Percentiles rank a stretch among this genome's conserved stretches.
phyloP scores from a whole-genome alignment of 2,113 vertebrate genomes.

The Erinaceus europaeus region DNA sequence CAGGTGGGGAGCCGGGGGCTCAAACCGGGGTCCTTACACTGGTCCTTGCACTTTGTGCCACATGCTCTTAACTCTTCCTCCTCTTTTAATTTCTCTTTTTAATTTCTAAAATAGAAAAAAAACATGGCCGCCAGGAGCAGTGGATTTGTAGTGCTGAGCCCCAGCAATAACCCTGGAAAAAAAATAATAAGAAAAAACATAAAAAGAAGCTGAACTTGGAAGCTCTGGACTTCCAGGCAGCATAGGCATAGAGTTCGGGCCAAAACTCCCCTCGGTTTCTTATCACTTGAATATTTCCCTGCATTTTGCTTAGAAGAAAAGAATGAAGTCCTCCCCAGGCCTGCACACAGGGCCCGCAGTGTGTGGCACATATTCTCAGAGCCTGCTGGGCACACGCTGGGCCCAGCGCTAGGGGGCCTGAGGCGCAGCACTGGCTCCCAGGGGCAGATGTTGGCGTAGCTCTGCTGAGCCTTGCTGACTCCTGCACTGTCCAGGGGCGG shows the following conservation, averaged over 20 bases:
- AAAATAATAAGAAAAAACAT: neutral
- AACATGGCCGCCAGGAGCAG: too few species aligned
- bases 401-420: neutral
- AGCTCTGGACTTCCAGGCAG: neutral
- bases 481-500: neutral
- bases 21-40: too few species aligned
- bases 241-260: neutral
- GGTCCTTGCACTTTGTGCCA: too few species aligned
- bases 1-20: too few species aligned
- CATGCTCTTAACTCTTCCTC: too few species aligned
- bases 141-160: too few species aligned
- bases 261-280: neutral
- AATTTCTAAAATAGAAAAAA: too few species aligned
- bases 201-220: neutral
- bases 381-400: neutral
- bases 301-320: neutral
- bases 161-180: too few species aligned
- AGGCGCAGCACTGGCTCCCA: neutral
- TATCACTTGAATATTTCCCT: conserved; percentile 28
- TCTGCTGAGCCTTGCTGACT: neutral
- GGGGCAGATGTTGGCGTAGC: neutral
- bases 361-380: neutral
- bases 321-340: neutral
- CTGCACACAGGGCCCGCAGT: neutral
- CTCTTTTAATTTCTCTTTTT: too few species aligned